phyloP scores from a whole-genome alignment of 2,888 invertebrate genomes.

The Dendrolimus houi region DNA sequence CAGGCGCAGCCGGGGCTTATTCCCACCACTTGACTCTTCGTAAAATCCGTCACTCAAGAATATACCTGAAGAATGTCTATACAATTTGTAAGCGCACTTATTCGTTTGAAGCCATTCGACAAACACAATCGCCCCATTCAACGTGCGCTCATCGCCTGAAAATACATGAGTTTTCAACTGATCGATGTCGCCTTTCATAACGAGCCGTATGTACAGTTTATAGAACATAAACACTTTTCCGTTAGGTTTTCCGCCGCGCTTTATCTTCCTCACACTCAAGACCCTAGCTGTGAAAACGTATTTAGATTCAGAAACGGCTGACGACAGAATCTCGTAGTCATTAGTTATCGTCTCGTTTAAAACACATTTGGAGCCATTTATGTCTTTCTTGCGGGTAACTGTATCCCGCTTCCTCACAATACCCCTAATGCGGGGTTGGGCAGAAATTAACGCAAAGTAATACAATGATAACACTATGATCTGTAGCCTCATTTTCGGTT shows the following conservation, averaged over 20 bases:
- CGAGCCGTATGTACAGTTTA: slow-evolving; percentile 58
- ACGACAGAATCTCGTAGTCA: slow-evolving; percentile 73
- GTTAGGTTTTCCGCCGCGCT: slow-evolving; percentile 49
- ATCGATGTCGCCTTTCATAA: slow-evolving; percentile 63
- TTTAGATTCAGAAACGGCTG: slow-evolving; percentile 71
- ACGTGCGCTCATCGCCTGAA: slow-evolving; percentile 53
- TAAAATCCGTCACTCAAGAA: slow-evolving; percentile 66
- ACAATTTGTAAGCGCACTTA: slow-evolving; percentile 65
- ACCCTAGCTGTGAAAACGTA: slow-evolving; percentile 71
- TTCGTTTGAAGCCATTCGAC: slow-evolving; percentile 66
- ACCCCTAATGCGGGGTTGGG: slow-evolving; percentile 52
- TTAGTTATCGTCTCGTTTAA: slow-evolving; percentile 74
- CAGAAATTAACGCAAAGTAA: slow-evolving; percentile 48
- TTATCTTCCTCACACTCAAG: slow-evolving; percentile 67
- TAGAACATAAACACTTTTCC: slow-evolving; percentile 64
- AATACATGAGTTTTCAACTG: slow-evolving; percentile 57
- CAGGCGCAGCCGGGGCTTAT: slow-evolving; percentile 52
- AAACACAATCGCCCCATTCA: slow-evolving; percentile 66
- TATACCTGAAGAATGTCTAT: slow-evolving; percentile 68
- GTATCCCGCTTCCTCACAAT: slow-evolving; percentile 57
- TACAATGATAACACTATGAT: slow-evolving; percentile 56
- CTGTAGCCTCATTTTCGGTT: slow-evolving; percentile 57
- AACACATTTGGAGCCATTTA: slow-evolving; percentile 66
- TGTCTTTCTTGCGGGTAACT: slow-evolving; percentile 60
- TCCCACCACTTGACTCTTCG: slow-evolving; percentile 42